Conservation (phyloP, 2,888 invertebrate species). For the Acronicta aceris region DNA sequence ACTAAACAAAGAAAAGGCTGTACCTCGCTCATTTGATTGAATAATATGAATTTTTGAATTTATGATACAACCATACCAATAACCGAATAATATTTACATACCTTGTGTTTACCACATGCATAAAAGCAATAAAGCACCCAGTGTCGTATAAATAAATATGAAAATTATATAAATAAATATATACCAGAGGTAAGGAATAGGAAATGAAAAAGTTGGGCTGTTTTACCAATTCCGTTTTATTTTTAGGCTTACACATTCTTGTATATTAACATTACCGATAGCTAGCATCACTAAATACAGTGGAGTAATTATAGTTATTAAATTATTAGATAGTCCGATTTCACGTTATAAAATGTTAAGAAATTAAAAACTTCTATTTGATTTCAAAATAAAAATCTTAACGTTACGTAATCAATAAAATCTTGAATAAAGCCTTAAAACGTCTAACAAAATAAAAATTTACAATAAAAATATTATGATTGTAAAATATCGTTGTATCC, state of each 20-base stretch:
- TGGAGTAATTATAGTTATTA: constrained; percentile 54
- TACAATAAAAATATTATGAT: constrained; percentile 80
- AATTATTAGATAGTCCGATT: constrained; percentile 59
- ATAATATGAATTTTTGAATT: no score
- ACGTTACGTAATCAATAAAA: constrained; percentile 62
- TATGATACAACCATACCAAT: not conserved
- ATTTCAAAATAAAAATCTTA: constrained; percentile 62
- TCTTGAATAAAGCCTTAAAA: constrained; percentile 71
- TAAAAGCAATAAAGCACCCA: constrained; percentile 39
- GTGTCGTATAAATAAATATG: not conserved
- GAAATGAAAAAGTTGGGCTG: constrained; percentile 62
- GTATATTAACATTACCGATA: constrained; percentile 73
- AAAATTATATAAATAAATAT: constrained; percentile 2
- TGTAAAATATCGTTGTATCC: constrained; percentile 84
- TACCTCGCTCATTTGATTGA: no score
- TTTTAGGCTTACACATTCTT: constrained; percentile 80
- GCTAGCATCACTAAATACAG: constrained; percentile 76
- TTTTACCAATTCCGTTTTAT: constrained; percentile 86
- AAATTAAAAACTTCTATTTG: constrained; percentile 57
- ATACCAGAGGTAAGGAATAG: constrained; percentile 9
- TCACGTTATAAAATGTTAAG: constrained; percentile 46
- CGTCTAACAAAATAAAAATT: constrained; percentile 84
- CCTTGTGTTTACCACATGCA: constrained; percentile 26
- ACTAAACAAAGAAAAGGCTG: no score
- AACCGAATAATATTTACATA: constrained; percentile 8